These are phyloP conservation scores for Sinopyrophorus schimmeli DNA, from an alignment of 2,888 invertebrate genomes.

Conservation along the genomic window DNA sequence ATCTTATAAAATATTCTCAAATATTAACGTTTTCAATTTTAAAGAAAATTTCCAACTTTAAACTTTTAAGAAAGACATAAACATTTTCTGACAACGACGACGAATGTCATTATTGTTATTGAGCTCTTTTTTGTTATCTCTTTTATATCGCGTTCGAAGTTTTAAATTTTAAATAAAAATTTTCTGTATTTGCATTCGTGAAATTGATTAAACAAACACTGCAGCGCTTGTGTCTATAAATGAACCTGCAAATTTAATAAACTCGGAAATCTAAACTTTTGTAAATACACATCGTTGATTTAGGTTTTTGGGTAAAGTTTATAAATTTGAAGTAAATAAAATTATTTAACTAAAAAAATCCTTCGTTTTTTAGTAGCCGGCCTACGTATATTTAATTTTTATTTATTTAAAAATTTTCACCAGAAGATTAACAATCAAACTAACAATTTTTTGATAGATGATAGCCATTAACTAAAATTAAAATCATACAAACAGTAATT, in stretches of 20 bases:
- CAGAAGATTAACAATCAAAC: too few species aligned
- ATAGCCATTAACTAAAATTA: too few species aligned
- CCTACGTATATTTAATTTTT: too few species aligned
- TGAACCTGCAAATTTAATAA: constrained; percentile 6
- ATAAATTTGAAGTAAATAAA: too few species aligned
- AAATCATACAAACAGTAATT: too few species aligned
- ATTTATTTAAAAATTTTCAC: too few species aligned
- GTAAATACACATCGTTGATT: too few species aligned
- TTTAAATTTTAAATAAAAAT: constrained; percentile 5
- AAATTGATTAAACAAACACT: constrained; percentile 4
- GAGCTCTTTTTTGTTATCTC: background rate
- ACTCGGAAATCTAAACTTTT: constrained; percentile 5
- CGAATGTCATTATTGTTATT: constrained; percentile 25
- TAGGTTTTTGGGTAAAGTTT: too few species aligned
- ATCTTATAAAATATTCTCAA: constrained; percentile 33
- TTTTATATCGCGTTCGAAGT: background rate
- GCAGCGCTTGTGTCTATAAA: constrained; percentile 6
- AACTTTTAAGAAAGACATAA: constrained; percentile 36
- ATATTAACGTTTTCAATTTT: constrained; percentile 39
- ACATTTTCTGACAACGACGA: too few species aligned
- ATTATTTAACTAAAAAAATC: too few species aligned
- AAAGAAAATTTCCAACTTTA: constrained; percentile 35
- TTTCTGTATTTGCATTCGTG: background rate
- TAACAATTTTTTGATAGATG: too few species aligned
- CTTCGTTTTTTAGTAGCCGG: too few species aligned